A percentile compares a stretch with the other conserved stretches of the same genome.
Evolutionary conservation across 2,888 invertebrate genomes (phyloP).

Genomic region (Macropis europaea): DNA sequence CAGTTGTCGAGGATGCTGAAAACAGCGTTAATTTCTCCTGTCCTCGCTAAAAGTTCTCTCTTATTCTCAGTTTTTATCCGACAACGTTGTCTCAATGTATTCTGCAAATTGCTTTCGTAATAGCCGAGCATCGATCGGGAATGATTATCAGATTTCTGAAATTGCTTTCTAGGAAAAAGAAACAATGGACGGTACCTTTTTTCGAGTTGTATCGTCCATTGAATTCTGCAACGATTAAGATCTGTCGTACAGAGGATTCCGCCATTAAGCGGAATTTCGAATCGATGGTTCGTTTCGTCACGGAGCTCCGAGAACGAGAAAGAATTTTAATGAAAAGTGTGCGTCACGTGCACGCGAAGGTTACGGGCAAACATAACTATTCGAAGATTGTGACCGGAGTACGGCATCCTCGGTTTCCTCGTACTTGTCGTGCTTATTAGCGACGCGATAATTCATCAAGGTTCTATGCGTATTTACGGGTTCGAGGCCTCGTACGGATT

Average conservation of each 20-base stretch:
- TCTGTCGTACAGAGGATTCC: too few relatives aligned
- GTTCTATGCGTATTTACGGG: background rate
- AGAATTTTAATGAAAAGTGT: constrained; percentile 4
- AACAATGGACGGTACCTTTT: background rate
- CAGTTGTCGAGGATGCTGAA: too few relatives aligned
- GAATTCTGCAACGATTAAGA: background rate
- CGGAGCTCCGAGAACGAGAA: background rate
- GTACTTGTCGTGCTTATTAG: constrained; percentile 18
- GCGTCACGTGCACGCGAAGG: constrained; percentile 1
- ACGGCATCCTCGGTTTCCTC: constrained; percentile 6
- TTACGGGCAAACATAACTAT: background rate
- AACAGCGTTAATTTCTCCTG: too few relatives aligned
- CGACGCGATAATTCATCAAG: constrained; percentile 1
- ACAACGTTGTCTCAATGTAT: too few relatives aligned
- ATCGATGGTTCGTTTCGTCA: background rate
- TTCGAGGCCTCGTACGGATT: background rate
- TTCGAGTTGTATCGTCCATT: background rate
- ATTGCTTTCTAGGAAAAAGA: too few relatives aligned
- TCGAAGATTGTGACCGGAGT: background rate
- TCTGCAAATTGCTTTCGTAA: too few relatives aligned
- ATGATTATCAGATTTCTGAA: too few relatives aligned
- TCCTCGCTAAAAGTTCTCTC: too few relatives aligned
- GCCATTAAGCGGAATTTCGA: background rate
- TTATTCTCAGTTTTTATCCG: too few relatives aligned
- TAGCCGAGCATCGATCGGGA: too few relatives aligned